Evolutionary conservation across 1,140 invertebrate genomes (phyloP).

Genomic region (Battus philenor): DNA sequence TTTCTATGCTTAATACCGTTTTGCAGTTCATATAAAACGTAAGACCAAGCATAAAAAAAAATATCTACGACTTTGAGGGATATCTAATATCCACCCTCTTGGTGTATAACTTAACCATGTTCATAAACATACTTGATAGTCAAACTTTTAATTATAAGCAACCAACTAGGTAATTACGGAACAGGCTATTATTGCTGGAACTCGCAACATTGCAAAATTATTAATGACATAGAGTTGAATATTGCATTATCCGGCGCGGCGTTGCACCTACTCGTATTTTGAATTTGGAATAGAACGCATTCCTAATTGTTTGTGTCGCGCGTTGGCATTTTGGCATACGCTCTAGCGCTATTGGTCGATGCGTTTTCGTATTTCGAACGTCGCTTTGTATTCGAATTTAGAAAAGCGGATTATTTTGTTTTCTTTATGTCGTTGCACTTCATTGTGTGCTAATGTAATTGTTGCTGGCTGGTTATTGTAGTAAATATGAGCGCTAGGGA

Average conservation of each 20-base stretch:
- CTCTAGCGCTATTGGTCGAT: slow-evolving; percentile 62
- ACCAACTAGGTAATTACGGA: too few relatives aligned
- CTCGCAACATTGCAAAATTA: slow-evolving; percentile 6
- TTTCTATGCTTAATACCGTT: slow-evolving; percentile 18
- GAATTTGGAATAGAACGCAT: slow-evolving; percentile 62
- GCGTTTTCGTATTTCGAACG: slow-evolving; percentile 57
- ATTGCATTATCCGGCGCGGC: slow-evolving; percentile 5
- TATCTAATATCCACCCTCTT: too few relatives aligned
- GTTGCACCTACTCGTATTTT: slow-evolving; percentile 29
- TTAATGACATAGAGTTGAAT: slow-evolving; percentile 10
- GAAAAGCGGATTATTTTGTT: slow-evolving; percentile 55
- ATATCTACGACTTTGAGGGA: too few relatives aligned
- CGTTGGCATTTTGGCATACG: slow-evolving; percentile 68
- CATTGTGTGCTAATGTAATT: slow-evolving; percentile 63
- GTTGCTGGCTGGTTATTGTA: slow-evolving; percentile 33
- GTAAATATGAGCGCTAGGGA: slow-evolving; percentile 17
- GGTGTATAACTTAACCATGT: too few relatives aligned
- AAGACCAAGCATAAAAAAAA: too few relatives aligned
- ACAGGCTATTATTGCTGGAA: too few relatives aligned
- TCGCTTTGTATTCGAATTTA: slow-evolving; percentile 68
- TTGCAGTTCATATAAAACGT: too few relatives aligned
- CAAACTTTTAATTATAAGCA: too few relatives aligned
- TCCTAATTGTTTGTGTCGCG: slow-evolving; percentile 67
- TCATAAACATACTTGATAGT: too few relatives aligned
- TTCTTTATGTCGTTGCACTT: slow-evolving; percentile 48